Evolutionary conservation across 2,797 vertebrate genomes (phyloP), one percentile per base, ranked within the genome.

Genomic region (Crax fasciolata): DNA sequence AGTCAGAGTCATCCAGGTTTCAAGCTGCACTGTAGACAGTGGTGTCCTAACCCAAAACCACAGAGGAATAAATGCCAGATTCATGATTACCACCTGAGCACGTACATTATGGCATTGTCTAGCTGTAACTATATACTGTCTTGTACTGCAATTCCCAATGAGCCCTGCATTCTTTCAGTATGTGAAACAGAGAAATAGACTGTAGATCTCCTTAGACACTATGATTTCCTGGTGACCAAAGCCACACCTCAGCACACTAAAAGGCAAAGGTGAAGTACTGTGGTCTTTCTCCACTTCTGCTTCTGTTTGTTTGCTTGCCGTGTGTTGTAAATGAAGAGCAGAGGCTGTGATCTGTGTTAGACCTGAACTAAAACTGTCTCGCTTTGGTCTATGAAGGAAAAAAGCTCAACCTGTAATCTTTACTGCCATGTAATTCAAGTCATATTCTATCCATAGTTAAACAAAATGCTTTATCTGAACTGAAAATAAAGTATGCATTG

Each of bases 401-500:
- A 70, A 74, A 51, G 4, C 55, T 90, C 66, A 66, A 9, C 27
- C 17, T 94, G 73, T 61, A 79, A 39, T 84, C 35, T 30, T 59
- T 65, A 74, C 52, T 87, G 63, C 52, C 3, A 3, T 62, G 43
- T 52, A 81, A 88, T 91, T 84, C 19, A 2, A 46, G 57, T 38
- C 41, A 82, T 74, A 81, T 82, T 79, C 71, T 35, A 93, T 74
- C 71, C 85, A 54, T 44, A 70, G 80, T 88, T 91, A 94, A 91
- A 93, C 95, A 94, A 95, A 95, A 94, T 84, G 85, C 49, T 93
- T 94, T 94, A 65, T 84, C 74, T 91, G 85, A 94, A 82, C 57
- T 65, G 85, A 90, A 95, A 90, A 93, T 74, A 82, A 94, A 96
- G 38, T 92, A 91, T 74, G 93, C 0, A 6, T 87, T 91, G 85